Evolutionary conservation across 2,113 vertebrate species (phyloP), one percentile per base, ranked within the genome.

Genomic region (Bufo gargarizans): DNA sequence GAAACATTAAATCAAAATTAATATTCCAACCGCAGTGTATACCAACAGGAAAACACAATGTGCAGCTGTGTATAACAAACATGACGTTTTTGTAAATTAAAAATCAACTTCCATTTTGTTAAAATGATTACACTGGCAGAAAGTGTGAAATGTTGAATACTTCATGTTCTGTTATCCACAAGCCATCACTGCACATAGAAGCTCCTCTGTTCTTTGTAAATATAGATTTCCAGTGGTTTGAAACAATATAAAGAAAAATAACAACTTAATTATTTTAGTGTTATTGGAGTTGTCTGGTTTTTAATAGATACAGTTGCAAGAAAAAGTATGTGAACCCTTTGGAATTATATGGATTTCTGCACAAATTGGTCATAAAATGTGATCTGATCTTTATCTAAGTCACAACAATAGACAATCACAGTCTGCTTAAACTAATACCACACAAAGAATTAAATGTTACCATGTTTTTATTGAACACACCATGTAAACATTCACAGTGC

Each of bases 111-210:
- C 2, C 12, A 72, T 72, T 72, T 72, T 45, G 69, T 72, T 72
- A 72, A 72, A 45, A 77, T 45, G 33, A 63, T 61, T 45, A 63
- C 55, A 82, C 69, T 47, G 19, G 33, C n/a, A 63, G 80, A 82
- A 61, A 19, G 43, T 50, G 50, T n/a, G 12, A 82, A 65, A 43
- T 82, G 58, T 63, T 82, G 14, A 82, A 45, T 17, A 22, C 80
- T 16, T 67, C 16, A 49, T 19, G 58, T 83, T 67, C 12, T 61
- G 59, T 63, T 83, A 61, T 65, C 43, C 16, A 59, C 8, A 17
- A 61, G 61, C 79, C 4, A 82, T 61, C n/a, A 59, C 22, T 43
- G 79, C 55, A 47, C 22, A 33, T 1, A 1, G 17, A 0, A 20
- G 6, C 69, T 72, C 11, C 20, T 43, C 6, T 71, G 5, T 20